phyloP scores from a whole-genome alignment of 2,888 invertebrate genomes.

The Creontiades dilutus region DNA sequence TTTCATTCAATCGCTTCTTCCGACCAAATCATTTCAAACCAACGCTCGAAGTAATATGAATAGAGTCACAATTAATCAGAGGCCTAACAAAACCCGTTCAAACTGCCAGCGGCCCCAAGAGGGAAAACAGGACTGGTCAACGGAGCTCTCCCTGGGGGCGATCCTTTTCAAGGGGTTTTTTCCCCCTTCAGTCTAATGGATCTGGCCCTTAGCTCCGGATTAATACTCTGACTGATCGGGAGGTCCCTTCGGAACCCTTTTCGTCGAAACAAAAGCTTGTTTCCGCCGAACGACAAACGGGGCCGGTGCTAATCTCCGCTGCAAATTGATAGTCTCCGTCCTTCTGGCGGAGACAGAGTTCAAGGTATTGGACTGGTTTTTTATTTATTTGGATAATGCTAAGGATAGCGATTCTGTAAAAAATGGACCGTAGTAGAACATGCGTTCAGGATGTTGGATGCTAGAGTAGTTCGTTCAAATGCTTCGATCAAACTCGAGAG shows the following conservation, averaged over 20 bases:
- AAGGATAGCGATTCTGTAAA: too few species aligned
- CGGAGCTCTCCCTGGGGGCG: not conserved
- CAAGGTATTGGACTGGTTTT: not conserved
- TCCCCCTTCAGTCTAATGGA: conserved; percentile 1
- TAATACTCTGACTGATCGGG: conserved; percentile 37
- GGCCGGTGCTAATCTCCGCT: conserved; percentile 26
- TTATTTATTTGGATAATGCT: not conserved
- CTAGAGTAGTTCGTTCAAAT: too few species aligned
- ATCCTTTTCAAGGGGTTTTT: not conserved
- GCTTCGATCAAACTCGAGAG: too few species aligned
- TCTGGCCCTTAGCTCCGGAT: conserved; percentile 25
- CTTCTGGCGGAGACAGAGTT: not conserved
- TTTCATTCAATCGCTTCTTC: too few species aligned
- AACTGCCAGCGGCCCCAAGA: not conserved
- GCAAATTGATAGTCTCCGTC: not conserved
- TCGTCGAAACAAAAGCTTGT: conserved; percentile 24
- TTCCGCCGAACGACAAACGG: not conserved
- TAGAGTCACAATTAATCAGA: not conserved
- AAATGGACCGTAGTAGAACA: too few species aligned
- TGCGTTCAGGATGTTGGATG: too few species aligned
- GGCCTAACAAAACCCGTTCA: not conserved
- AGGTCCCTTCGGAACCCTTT: not conserved
- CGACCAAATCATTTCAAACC: too few species aligned
- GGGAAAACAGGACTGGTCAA: not conserved
- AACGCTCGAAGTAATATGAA: not conserved